A percentile compares a stretch with the other conserved stretches of the same genome.
Evolutionary conservation across 2,888 invertebrate genomes (phyloP).

Genomic region (Leuctra nigra): DNA sequence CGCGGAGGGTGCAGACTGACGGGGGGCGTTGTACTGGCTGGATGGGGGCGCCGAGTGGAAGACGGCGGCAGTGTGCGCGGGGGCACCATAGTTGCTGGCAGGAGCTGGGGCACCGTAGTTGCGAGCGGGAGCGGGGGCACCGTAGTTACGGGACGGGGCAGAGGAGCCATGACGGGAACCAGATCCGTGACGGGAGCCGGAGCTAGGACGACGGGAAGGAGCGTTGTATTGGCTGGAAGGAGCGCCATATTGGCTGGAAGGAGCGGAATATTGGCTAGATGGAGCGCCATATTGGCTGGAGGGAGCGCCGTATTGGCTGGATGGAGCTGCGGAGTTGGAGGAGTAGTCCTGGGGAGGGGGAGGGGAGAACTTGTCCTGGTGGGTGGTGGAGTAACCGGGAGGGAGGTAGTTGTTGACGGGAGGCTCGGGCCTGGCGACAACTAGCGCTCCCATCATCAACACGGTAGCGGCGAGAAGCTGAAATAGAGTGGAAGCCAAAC

Average conservation of each 20-base stretch:
- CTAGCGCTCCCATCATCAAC: not conserved
- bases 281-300: constrained; percentile 34
- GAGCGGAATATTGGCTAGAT: constrained; percentile 1
- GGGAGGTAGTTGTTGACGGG: constrained; percentile 17
- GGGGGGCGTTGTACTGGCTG: constrained; percentile 1
- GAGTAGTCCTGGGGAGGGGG: constrained; percentile 25
- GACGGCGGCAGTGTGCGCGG: constrained; percentile 28
- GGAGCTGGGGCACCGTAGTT: constrained; percentile 36
- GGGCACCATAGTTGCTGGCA: constrained; percentile 43
- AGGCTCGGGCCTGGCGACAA: constrained; percentile 2
- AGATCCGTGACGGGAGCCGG: not conserved
- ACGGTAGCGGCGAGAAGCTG: constrained; percentile 20
- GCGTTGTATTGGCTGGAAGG: constrained; percentile 10
- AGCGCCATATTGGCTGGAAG: constrained; percentile 17
- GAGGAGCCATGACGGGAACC: not conserved
- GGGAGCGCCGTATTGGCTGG: constrained; percentile 22
- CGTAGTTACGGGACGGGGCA: constrained; percentile 17
- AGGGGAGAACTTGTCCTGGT: constrained; percentile 30
- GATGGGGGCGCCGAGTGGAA: constrained; percentile 11
- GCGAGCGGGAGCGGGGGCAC: constrained; percentile 14
- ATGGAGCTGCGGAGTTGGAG: constrained; percentile 14
- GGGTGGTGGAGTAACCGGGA: constrained; percentile 30
- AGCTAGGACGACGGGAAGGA: not conserved
- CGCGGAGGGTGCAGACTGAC: constrained; percentile 9
- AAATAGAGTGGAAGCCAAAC: too few species aligned